phyloP scores from a whole-genome alignment of 2,797 vertebrate genomes.

The Crenuchus spilurus region DNA sequence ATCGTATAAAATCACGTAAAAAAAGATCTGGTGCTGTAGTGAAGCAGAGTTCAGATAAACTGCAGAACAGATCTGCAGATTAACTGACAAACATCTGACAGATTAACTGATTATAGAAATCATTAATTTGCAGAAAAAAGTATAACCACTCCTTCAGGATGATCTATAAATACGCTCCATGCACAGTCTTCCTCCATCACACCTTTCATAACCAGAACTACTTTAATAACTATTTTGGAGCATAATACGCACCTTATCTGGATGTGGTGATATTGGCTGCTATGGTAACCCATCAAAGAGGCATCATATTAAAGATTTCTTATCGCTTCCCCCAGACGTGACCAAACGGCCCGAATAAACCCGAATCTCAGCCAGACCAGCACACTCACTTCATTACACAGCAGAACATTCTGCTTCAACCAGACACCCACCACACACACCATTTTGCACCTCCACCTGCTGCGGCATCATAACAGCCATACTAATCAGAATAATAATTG shows the following conservation, averaged over 20 bases:
- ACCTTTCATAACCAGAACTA: constrained; percentile 23
- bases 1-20: too few relatives aligned
- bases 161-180: not conserved
- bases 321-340: constrained; percentile 49
- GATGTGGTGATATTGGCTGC: constrained; percentile 46
- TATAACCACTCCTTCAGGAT: not conserved
- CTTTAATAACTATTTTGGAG: constrained; percentile 29
- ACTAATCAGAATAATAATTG: too few relatives aligned
- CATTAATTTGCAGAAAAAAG: too few relatives aligned
- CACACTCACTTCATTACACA: constrained; percentile 20
- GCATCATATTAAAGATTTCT: constrained; percentile 58
- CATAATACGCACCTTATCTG: constrained; percentile 45
- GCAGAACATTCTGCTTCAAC: too few relatives aligned
- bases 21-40: too few relatives aligned
- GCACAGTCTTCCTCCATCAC: constrained; percentile 8
- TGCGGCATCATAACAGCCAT: too few relatives aligned
- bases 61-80: too few relatives aligned
- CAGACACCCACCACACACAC: too few relatives aligned
- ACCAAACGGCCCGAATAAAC: constrained; percentile 43
- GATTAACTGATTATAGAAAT: too few relatives aligned
- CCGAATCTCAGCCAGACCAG: constrained; percentile 46
- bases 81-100: too few relatives aligned
- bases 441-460: too few relatives aligned
- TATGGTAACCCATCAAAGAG: constrained; percentile 49
- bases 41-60: too few relatives aligned